Conservation (phyloP, 2,888 invertebrate species). For the Luperina nickerlii region DNA sequence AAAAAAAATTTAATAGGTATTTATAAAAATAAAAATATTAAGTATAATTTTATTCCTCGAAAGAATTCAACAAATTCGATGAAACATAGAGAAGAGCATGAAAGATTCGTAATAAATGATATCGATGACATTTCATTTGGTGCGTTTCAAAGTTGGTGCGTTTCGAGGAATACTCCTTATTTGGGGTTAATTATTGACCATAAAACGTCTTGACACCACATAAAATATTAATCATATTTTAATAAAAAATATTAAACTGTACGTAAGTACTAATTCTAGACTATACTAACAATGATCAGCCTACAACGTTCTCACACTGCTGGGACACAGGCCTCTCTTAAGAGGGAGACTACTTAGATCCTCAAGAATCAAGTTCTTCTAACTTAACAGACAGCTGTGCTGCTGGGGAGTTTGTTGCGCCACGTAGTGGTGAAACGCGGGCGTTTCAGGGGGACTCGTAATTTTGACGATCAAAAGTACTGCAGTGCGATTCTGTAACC, state of each 20-base stretch:
- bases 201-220: neutral
- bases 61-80: no score
- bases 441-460: neutral
- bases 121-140: no score
- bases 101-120: no score
- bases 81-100: no score
- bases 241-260: neutral
- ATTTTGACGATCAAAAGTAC: neutral
- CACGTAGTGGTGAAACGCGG: neutral
- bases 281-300: neutral
- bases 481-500: no score
- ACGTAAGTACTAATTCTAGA: neutral
- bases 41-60: no score
- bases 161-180: neutral
- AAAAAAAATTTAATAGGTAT: no score
- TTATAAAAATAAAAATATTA: no score
- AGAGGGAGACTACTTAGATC: neutral
- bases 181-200: neutral
- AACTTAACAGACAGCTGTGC: neutral
- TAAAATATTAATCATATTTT: neutral
- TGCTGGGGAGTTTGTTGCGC: neutral
- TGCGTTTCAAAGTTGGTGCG: no score
- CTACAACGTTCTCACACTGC: no score
- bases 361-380: neutral
- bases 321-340: no score